Base-by-base conservation (phyloP, 2,888 invertebrate species). In the Acleris literana region DNA sequence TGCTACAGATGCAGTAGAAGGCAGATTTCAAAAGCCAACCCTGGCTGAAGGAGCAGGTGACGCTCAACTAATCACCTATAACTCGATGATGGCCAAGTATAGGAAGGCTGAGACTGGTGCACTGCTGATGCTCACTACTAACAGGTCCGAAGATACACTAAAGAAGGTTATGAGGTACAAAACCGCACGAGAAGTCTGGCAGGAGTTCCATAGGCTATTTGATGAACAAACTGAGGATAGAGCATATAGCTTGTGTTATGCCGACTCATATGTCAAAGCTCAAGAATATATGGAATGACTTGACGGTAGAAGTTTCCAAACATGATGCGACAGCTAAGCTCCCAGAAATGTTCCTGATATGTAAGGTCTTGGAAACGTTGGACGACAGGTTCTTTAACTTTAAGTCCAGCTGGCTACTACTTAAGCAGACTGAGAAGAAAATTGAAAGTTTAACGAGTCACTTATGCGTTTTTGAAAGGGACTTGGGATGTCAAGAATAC, bases 311-410 rank as follows among this genome's bases (percentile, higher is more conserved):
- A n/a, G 22, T 51, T 51, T 20, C 51, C 22, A 25, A 51, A 22
- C 20, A 22, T 16, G 51, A 25, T 22, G 51, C 25, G 20, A 51
- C 51, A 20, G 51, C 51, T 22, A 51, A 51, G 51, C 51, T 51
- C 51, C 25, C 51, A 22, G 22, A 51, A 16, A 22, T 51, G 25
- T 51, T 51, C 51, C 11, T 25, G 25, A 51, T 25, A 22, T 51
- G 51, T 51, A 51, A 51, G 51, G 51, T 51, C 51, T 51, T 51
- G 2, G 51, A 51, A 16, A 51, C 51, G 13, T 22, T 51, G 11
- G 25, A 51, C 22, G 51, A 51, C 22, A 20, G 25, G 25, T 51
- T 22, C 22, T 51, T 51, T 16, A 51, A 51, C 51, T 51, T 48
- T 25, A 25, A 5, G 25, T 25, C 25, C 5, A 25, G 25, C 5